Evolutionary conservation across 2,888 invertebrate genomes (phyloP).

Genomic region (Mythimna ferrago): DNA sequence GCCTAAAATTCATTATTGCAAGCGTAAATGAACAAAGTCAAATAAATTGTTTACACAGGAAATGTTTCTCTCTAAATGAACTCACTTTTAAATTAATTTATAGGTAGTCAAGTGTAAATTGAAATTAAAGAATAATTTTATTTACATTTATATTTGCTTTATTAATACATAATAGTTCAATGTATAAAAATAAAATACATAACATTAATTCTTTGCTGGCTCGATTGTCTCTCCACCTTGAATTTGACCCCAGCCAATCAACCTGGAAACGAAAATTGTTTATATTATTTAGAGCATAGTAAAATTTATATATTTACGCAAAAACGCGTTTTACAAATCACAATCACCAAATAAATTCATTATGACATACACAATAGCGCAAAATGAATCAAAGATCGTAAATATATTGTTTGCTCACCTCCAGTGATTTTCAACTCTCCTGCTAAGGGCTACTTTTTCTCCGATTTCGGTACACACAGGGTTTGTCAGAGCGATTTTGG

Average conservation of each 20-base stretch:
- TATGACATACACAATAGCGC: neutral
- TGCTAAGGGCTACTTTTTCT: slow-evolving; percentile 99
- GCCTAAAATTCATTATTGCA: slow-evolving; percentile 91
- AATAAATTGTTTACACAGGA: slow-evolving; percentile 84
- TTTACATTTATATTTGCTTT: slow-evolving; percentile 65
- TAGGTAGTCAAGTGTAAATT: slow-evolving; percentile 61
- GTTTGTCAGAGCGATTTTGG: slow-evolving; percentile 98
- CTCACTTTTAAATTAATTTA: slow-evolving; percentile 46
- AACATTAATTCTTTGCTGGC: slow-evolving; percentile 92
- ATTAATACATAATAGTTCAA: slow-evolving; percentile 67
- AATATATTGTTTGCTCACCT: slow-evolving; percentile 90
- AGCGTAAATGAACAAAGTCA: slow-evolving; percentile 76
- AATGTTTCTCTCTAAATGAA: slow-evolving; percentile 59
- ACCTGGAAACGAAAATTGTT: slow-evolving; percentile 86
- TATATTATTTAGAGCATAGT: neutral
- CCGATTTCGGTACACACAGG: slow-evolving; percentile 99
- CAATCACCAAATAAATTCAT: slow-evolving; percentile 1
- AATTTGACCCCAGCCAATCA: slow-evolving; percentile 99
- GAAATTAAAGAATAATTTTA: slow-evolving; percentile 66
- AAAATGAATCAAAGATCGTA: neutral
- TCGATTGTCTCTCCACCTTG: slow-evolving; percentile 99
- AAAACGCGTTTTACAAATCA: slow-evolving; percentile 17
- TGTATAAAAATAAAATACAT: slow-evolving; percentile 83
- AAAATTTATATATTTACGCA: slow-evolving; percentile 4
- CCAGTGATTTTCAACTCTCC: slow-evolving; percentile 99